These are phyloP conservation scores for Noctua comes DNA, from an alignment of 2,888 invertebrate species.

Conservation along the genomic window DNA sequence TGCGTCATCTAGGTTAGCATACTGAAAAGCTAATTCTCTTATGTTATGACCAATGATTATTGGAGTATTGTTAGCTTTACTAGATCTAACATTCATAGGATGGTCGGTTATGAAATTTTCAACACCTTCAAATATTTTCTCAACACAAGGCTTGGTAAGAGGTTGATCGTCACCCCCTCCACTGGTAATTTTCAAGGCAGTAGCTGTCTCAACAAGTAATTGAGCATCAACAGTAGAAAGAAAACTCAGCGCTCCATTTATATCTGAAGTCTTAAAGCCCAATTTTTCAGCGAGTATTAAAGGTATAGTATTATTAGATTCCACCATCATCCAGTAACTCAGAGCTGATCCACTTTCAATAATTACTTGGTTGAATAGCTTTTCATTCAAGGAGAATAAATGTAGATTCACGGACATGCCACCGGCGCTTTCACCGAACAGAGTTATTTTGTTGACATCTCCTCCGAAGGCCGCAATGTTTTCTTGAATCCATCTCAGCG, in stretches of 20 bases:
- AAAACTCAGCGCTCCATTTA: slow-evolving; percentile 34
- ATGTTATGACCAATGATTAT: slow-evolving; percentile 49
- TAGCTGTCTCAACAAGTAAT: slow-evolving; percentile 1
- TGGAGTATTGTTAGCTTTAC: slow-evolving; percentile 21
- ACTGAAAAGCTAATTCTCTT: slow-evolving; percentile 36
- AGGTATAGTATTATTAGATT: slow-evolving; percentile 42
- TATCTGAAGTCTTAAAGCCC: slow-evolving; percentile 29
- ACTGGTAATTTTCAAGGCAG: slow-evolving; percentile 23
- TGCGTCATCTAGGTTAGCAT: slow-evolving; percentile 9
- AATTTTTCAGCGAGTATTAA: slow-evolving; percentile 26
- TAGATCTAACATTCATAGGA: slow-evolving; percentile 43
- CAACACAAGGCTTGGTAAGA: slow-evolving; percentile 52
- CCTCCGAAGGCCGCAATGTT: slow-evolving; percentile 74
- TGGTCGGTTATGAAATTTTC: slow-evolving; percentile 50
- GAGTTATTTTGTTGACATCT: slow-evolving; percentile 53
- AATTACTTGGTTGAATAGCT: slow-evolving; percentile 43
- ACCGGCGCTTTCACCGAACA: slow-evolving; percentile 73
- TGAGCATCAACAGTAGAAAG: slow-evolving; percentile 29
- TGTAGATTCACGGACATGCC: slow-evolving; percentile 61
- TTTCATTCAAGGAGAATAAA: slow-evolving; percentile 46
- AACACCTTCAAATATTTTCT: slow-evolving; percentile 51
- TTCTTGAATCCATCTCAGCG: slow-evolving; percentile 71
- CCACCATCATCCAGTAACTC: slow-evolving; percentile 49
- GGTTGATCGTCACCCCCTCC: slow-evolving; percentile 29
- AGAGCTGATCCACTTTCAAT: slow-evolving; percentile 52